These are phyloP conservation scores for Prolemur simus DNA, from an alignment of 2,113 vertebrate genomes.

Conservation along the genomic window DNA sequence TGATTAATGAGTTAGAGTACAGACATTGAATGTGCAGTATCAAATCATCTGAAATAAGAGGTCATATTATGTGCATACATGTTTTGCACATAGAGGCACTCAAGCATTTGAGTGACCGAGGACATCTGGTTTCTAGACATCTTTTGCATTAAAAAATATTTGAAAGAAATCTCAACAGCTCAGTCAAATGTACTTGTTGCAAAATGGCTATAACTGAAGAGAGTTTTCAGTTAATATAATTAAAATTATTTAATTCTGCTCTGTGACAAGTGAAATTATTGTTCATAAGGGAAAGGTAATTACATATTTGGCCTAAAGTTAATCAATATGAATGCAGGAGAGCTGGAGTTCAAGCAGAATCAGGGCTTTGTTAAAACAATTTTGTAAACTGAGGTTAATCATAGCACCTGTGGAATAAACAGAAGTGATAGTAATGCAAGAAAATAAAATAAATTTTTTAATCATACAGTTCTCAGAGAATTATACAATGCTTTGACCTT, in stretches of 20 bases:
- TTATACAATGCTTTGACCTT: not conserved
- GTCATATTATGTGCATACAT: not conserved
- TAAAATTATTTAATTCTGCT: conserved; percentile 52
- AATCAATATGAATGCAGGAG: conserved; percentile 19
- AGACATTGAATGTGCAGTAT: not conserved
- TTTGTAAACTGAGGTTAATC: not conserved
- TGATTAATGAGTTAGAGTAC: conserved; percentile 39
- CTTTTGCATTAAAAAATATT: conserved; percentile 16
- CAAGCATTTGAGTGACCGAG: not conserved
- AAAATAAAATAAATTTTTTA: not conserved
- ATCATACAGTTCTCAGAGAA: not conserved
- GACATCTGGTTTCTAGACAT: not conserved
- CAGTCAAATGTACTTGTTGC: not conserved
- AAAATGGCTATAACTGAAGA: not conserved
- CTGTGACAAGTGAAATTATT: conserved; percentile 26
- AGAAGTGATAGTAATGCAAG: not conserved
- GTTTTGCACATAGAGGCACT: not conserved
- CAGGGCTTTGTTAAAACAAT: not conserved
- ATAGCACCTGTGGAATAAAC: not conserved
- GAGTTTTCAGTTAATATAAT: conserved; percentile 30
- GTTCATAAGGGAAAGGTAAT: conserved; percentile 54
- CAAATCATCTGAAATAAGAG: conserved; percentile 13
- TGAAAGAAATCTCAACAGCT: not conserved
- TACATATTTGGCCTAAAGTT: conserved; percentile 28
- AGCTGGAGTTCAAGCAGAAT: not conserved